Base-by-base conservation (phyloP, 92 coral and sea anemone genomes). In the Epizoanthus scotinus region DNA sequence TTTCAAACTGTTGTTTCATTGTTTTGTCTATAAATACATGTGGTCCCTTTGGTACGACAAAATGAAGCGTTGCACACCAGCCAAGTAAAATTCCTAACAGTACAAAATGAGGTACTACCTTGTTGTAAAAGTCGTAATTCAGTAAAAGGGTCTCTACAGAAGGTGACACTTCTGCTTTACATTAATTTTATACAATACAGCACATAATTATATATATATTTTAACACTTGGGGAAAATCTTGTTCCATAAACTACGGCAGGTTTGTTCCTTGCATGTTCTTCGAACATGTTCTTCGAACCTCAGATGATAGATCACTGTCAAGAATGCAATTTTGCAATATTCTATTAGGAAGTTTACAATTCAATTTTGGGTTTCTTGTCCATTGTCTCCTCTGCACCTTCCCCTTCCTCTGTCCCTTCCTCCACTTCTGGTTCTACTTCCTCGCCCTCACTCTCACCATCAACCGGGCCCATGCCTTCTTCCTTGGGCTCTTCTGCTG, bases 291-390 rank as follows among this genome's bases (percentile, higher is more conserved):
- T n/a, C n/a, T n/a, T n/a, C n/a, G n/a, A n/a, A n/a, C n/a, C 52
- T 38, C 63, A 29, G n/a, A 27, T 38, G 56, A 58, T 58, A 75
- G 40, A 75, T 36, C 27, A 58, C 67, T 59, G 31, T 74, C n/a
- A 38, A 21, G 68, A 36, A 22, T 75, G 55, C 53, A 36, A 29
- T 58, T 20, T 38, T 29, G 70, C 20, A 64, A 22, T 20, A 3
- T 22, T 57, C 26, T 55, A 59, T 73, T 15, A 28, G 21, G 6
- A 15, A 70, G 67, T 82, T 89, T 95, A 95, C 90, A 95, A 88
- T 83, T 95, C 99, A 77, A 87, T 94, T 73, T 77, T 81, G 14
- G 94, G 69, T 44, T 82, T 63, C 36, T 60, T 77, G 10, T 88
- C 91, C 34, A 67, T 84, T 28, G 78, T 85, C 20, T 50, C 89